phyloP scores from a whole-genome alignment of 2,113 vertebrate genomes.

The Rhinichthys klamathensis region DNA sequence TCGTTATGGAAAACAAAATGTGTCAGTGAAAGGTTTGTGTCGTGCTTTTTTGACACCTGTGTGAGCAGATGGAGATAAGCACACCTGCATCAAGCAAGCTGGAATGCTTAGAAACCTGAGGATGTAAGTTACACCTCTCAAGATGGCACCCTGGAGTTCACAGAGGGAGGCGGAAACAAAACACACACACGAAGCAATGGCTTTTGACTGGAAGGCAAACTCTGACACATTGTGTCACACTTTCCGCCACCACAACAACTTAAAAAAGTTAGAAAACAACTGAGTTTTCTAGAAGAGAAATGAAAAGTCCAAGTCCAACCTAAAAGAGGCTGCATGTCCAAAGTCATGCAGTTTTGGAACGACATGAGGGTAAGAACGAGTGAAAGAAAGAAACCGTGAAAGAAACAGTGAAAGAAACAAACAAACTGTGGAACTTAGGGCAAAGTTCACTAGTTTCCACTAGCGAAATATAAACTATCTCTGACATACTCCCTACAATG shows the following conservation, averaged over 20 bases:
- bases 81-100: background rate
- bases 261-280: constrained; percentile 32
- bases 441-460: background rate
- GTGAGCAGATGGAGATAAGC: constrained; percentile 33
- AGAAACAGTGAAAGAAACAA: too few relatives aligned
- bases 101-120: background rate
- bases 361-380: too few relatives aligned
- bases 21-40: constrained; percentile 28
- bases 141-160: constrained; percentile 33
- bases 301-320: background rate
- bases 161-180: constrained; percentile 39
- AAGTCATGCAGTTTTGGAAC: background rate
- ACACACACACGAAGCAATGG: background rate
- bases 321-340: background rate
- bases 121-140: background rate
- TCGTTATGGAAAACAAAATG: background rate
- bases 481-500: background rate
- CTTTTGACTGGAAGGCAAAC: constrained; percentile 28
- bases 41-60: constrained; percentile 45
- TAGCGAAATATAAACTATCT: background rate
- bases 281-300: background rate
- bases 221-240: constrained; percentile 15
- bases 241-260: background rate
- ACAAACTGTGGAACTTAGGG: background rate
- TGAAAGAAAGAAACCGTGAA: too few relatives aligned